phyloP scores from a whole-genome alignment of 2,113 vertebrate genomes.

The Epinephelus lanceolatus region DNA sequence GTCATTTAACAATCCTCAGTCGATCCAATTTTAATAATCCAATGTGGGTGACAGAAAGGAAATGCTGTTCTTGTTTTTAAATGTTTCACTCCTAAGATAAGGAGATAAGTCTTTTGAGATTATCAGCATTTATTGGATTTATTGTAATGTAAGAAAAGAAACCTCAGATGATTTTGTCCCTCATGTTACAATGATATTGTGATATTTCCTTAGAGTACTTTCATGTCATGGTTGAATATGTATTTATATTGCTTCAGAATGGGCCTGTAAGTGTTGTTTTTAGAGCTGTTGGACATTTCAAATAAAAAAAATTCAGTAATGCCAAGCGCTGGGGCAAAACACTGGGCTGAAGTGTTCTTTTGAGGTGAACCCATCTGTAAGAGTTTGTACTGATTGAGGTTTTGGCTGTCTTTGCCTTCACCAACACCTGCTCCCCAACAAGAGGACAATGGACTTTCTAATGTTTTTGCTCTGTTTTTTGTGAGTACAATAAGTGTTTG shows the following conservation, averaged over 20 bases:
- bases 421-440: constrained; percentile 28
- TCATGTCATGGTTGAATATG: constrained; percentile 44
- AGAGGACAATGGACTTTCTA: background rate
- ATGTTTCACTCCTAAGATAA: constrained; percentile 7
- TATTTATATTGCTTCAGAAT: constrained; percentile 75
- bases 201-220: constrained; percentile 51
- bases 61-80: background rate
- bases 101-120: background rate
- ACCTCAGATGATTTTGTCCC: background rate
- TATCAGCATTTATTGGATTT: background rate
- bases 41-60: constrained; percentile 5
- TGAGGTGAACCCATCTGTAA: constrained; percentile 21
- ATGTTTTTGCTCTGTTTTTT: constrained; percentile 4
- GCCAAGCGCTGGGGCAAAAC: background rate
- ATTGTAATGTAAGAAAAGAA: constrained; percentile 17
- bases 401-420: constrained; percentile 6
- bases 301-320: constrained; percentile 66
- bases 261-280: constrained; percentile 60
- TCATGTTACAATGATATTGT: constrained; percentile 40
- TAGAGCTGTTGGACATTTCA: constrained; percentile 54
- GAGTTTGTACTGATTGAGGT: background rate
- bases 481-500: constrained; percentile 46
- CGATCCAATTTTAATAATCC: constrained; percentile 24
- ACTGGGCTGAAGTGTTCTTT: background rate
- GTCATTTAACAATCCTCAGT: constrained; percentile 34